Evolutionary conservation across 2,888 invertebrate species (phyloP).

Genomic region (Andrena hattorfiana): DNA sequence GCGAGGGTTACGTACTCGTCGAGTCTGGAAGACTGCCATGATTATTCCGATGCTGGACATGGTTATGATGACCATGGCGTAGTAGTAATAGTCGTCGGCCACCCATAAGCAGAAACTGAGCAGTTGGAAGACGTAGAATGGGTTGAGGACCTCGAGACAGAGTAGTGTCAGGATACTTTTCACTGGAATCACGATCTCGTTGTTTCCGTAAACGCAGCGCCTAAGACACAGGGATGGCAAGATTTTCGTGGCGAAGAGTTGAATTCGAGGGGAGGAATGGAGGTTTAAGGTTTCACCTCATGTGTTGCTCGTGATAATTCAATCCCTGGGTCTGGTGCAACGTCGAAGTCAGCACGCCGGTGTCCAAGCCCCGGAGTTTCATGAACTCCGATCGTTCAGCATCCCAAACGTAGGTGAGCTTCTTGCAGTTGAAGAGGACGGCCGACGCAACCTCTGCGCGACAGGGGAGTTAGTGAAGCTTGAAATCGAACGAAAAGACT

Average conservation of each 20-base stretch:
- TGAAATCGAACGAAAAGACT: neutral
- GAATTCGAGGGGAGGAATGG: neutral
- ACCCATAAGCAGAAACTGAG: slow-evolving; percentile 96
- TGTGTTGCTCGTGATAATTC: slow-evolving; percentile 87
- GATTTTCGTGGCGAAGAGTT: slow-evolving; percentile 7
- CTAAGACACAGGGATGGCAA: slow-evolving; percentile 84
- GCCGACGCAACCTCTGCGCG: slow-evolving; percentile 85
- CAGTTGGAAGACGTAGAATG: slow-evolving; percentile 98
- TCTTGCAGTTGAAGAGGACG: slow-evolving; percentile 91
- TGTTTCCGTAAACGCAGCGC: slow-evolving; percentile 92
- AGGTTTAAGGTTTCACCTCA: slow-evolving; percentile 86
- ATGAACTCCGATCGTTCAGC: slow-evolving; percentile 88
- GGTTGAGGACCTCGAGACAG: slow-evolving; percentile 94
- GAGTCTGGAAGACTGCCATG: slow-evolving; percentile 94
- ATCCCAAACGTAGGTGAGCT: slow-evolving; percentile 94
- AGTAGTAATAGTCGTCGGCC: slow-evolving; percentile 95
- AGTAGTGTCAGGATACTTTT: slow-evolving; percentile 90
- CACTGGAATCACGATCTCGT: slow-evolving; percentile 93
- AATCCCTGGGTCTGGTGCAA: slow-evolving; percentile 89
- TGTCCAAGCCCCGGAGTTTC: slow-evolving; percentile 91
- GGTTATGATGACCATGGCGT: slow-evolving; percentile 93
- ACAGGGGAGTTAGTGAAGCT: neutral
- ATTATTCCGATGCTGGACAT: slow-evolving; percentile 94
- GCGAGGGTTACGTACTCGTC: slow-evolving; percentile 87
- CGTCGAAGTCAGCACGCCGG: slow-evolving; percentile 88